phyloP scores from a whole-genome alignment of 2,797 vertebrate genomes.

The Acipenser oxyrinchus region DNA sequence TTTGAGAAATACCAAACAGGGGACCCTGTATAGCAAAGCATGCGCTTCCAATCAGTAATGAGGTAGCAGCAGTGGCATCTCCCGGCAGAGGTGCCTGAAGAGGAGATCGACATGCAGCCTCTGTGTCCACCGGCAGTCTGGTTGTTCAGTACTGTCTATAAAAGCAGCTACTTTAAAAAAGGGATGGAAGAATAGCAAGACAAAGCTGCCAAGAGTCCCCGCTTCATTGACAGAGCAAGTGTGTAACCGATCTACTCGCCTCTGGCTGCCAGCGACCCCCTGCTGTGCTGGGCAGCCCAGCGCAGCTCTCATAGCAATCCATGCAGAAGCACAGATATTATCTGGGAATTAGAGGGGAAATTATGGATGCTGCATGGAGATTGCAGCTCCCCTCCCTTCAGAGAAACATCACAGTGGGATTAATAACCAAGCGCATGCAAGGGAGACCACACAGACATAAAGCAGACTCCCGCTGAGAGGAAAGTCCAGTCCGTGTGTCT shows the following conservation, averaged over 20 bases:
- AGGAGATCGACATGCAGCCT: background rate
- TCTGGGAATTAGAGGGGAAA: slow-evolving; percentile 59
- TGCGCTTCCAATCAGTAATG: no score
- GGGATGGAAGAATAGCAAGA: slow-evolving; percentile 25
- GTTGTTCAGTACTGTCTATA: slow-evolving; percentile 21
- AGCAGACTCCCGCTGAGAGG: slow-evolving; percentile 17
- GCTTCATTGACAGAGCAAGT: slow-evolving; percentile 40
- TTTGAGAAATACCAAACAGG: no score
- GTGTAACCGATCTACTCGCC: slow-evolving; percentile 48
- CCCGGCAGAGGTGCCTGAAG: slow-evolving; percentile 25
- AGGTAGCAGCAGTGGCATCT: background rate
- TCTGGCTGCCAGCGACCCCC: slow-evolving; percentile 11
- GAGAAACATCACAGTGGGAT: no score
- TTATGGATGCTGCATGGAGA: slow-evolving; percentile 42
- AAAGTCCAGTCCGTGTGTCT: slow-evolving; percentile 12
- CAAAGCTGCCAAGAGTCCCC: slow-evolving; percentile 43
- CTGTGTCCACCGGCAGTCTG: no score
- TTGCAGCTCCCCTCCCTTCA: background rate
- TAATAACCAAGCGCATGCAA: no score
- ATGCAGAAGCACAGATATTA: slow-evolving; percentile 62
- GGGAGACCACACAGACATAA: slow-evolving; percentile 21
- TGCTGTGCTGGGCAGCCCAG: slow-evolving; percentile 34
- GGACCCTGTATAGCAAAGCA: no score
- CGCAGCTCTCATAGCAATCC: slow-evolving; percentile 53
- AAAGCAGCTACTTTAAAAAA: slow-evolving; percentile 31